Conservation (phyloP, 2,888 invertebrate genomes). For the Xanthia icteritia region DNA sequence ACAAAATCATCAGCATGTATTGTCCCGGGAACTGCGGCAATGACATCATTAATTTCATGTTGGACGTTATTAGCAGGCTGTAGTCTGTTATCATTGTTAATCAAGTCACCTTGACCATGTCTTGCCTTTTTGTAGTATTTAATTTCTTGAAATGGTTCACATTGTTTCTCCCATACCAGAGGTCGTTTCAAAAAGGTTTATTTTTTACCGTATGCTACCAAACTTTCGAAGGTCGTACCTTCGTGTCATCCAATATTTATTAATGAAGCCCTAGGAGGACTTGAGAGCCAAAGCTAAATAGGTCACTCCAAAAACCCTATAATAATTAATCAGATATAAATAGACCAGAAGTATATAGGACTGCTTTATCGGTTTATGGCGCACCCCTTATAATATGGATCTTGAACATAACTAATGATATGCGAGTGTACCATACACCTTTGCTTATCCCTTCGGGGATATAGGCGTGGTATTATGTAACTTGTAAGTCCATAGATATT, state of each 20-base stretch:
- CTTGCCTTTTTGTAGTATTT: not conserved
- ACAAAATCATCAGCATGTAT: slow-evolving; percentile 44
- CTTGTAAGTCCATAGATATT: not conserved
- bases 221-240: not conserved
- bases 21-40: slow-evolving; percentile 29
- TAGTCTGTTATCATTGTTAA: slow-evolving; percentile 26
- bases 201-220: not conserved
- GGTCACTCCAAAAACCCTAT: too few species aligned
- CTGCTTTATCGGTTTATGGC: too few species aligned
- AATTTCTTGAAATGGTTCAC: not conserved
- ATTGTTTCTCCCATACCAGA: not conserved
- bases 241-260: too few species aligned
- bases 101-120: slow-evolving; percentile 34
- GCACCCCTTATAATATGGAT: too few species aligned
- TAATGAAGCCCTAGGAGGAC: too few species aligned
- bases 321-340: too few species aligned
- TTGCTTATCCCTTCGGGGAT: not conserved
- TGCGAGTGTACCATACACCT: too few species aligned
- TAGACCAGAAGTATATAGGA: too few species aligned
- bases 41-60: slow-evolving; percentile 51
- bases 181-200: not conserved
- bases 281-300: too few species aligned
- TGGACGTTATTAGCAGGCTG: not conserved
- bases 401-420: too few species aligned
- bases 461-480: not conserved